Percentiles rank a stretch among this genome's conserved stretches.
These are phyloP conservation scores for Pseudococcus jackbeardsleyi DNA, from an alignment of 2,888 invertebrate genomes.

Conservation along the genomic window DNA sequence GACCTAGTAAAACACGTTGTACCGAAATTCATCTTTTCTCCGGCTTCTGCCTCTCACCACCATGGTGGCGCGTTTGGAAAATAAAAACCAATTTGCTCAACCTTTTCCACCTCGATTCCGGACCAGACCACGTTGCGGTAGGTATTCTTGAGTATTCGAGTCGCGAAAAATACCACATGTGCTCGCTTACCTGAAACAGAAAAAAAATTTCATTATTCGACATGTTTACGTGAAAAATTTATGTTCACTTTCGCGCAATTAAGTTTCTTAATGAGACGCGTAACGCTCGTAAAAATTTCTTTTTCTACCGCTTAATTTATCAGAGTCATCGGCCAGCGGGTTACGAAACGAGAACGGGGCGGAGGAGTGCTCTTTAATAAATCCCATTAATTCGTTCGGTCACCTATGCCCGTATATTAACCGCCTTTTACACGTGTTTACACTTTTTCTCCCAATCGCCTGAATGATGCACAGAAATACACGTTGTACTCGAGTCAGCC, in stretches of 20 bases:
- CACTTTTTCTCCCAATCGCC: background rate
- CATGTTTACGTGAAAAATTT: constrained; percentile 25
- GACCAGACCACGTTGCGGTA: background rate
- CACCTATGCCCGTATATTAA: constrained; percentile 2
- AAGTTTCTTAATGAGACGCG: constrained; percentile 27
- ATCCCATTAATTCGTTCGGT: constrained; percentile 15
- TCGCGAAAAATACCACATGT: background rate
- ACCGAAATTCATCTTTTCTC: background rate
- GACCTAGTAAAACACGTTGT: constrained; percentile 13
- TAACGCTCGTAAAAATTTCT: constrained; percentile 26
- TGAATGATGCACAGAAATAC: background rate
- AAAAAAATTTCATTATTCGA: background rate
- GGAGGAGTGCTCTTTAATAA: background rate
- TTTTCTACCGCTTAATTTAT: constrained; percentile 9
- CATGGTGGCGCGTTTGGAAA: background rate
- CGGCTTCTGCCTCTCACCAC: background rate
- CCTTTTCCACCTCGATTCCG: background rate
- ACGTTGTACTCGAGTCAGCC: background rate
- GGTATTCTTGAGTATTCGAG: background rate
- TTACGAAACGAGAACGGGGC: background rate
- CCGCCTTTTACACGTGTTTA: background rate
- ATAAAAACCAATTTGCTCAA: constrained; percentile 28
- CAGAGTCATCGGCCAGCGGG: constrained; percentile 26
- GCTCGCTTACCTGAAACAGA: constrained; percentile 24
- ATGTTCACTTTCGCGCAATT: constrained; percentile 20